phyloP scores from a whole-genome alignment of 1,140 invertebrate genomes.

The Diploscapter pachys region DNA sequence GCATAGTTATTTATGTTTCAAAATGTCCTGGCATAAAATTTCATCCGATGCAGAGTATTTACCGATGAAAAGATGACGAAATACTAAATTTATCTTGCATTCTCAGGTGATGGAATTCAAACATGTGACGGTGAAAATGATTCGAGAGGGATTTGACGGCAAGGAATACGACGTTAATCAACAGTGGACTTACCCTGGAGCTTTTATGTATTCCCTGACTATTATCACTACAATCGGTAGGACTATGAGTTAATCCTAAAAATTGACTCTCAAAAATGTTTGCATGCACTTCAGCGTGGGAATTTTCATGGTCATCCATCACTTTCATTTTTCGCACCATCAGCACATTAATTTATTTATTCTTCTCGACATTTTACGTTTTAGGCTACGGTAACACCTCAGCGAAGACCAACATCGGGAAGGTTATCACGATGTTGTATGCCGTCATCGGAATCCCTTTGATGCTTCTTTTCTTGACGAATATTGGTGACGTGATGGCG shows the following conservation, averaged over 20 bases:
- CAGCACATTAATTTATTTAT: background rate
- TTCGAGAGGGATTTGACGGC: slow-evolving; percentile 76
- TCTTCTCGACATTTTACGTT: background rate
- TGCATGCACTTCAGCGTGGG: too few relatives aligned
- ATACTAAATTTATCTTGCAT: slow-evolving; percentile 60
- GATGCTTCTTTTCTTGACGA: slow-evolving; percentile 81
- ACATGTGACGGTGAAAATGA: slow-evolving; percentile 74
- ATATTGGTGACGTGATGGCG: slow-evolving; percentile 91
- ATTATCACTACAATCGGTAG: slow-evolving; percentile 84
- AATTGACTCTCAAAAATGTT: too few relatives aligned
- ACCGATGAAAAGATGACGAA: too few relatives aligned
- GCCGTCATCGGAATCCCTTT: slow-evolving; percentile 92
- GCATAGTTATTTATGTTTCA: too few relatives aligned
- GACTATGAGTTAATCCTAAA: background rate
- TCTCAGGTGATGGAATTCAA: slow-evolving; percentile 79
- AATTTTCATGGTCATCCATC: background rate
- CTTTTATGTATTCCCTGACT: slow-evolving; percentile 87
- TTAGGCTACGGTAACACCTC: slow-evolving; percentile 90
- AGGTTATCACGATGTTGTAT: slow-evolving; percentile 87
- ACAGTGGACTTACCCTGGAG: slow-evolving; percentile 72
- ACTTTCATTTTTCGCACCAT: background rate
- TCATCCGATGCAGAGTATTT: too few relatives aligned
- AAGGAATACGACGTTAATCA: slow-evolving; percentile 70
- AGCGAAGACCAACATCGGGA: slow-evolving; percentile 84
- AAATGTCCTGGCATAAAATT: too few relatives aligned